Evolutionary conservation across 2,888 invertebrate species (phyloP), one percentile per base, ranked within the genome.

Genomic region (Atrina japonica): DNA sequence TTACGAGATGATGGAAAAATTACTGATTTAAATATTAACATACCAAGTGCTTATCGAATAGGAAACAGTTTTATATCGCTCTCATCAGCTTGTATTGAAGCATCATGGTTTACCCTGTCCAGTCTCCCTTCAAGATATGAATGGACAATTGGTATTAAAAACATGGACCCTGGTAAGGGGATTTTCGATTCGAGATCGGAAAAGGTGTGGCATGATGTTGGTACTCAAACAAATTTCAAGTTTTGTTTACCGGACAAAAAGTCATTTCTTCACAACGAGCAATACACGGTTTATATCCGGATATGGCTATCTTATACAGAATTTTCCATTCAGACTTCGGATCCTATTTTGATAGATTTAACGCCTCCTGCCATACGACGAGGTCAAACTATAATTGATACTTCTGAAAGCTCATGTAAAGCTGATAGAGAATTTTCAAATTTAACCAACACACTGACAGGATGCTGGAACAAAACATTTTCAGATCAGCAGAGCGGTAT

Each of bases 401-500:
- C 50, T 16, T 18, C 5, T 25, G 21, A 41, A 11, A 9, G 23
- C 23, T 35, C 11, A 11, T 64, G 63, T 64, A n/a, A 50, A 23
- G 14, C 5, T 16, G 63, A 64, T 40, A 35, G 41, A 11, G 63
- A 64, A 23, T 52, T 52, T 25, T 25, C 43, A 1, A 41, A 50
- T 18, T 16, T n/a, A 7, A n/a, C 52, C 2, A 18, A 52, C n/a
- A 9, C 35, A 41, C 77, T 25, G 18, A 50, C 14, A 3, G 47
- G n/a, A 41, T 64, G 63, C 23, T 64, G 63, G 63, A 29, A n/a
- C 3, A 41, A 41, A 25, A 40, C 52, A 27, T 64, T 64, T 52
- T 25, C 41, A 5, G 63, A 64, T 11, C n/a, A 21, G 23, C 52
- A 52, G 23, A 40, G 40, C 9, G n/a, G 43, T 18, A 64, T 64